Evolutionary conservation across 2,888 invertebrate genomes (phyloP), one percentile per base, ranked within the genome.

Genomic region (Metellina segmentata): DNA sequence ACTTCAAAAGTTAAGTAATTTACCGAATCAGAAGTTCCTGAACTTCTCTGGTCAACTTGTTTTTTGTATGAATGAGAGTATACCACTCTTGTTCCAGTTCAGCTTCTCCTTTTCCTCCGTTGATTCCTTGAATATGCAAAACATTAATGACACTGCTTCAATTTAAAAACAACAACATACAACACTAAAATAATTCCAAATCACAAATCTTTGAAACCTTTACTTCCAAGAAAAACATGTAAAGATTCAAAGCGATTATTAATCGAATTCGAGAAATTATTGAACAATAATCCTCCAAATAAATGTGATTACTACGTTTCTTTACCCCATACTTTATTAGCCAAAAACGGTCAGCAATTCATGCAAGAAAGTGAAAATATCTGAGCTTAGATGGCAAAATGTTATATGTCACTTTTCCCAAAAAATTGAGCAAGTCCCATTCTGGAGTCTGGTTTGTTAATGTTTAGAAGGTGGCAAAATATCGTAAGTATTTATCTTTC

Each of bases 41-140:
- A 95, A 97, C 97, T 94, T 96, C 96, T 92, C 97, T 95, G 85
- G 96, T 95, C 92, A 97, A 95, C 94, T 96, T 96, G 81, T 96
- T 97, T 94, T 97, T 96, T 94, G 97, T 97, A 92, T 97, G 95
- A 95, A 97, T 96, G 93, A 97, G 95, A 94, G 96, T 96, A 94
- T 97, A 97, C 97, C 97, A 97, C 94, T 97, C 97, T 93, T 96
- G 96, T 94, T 97, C 95, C 93, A 97, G 95, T 93, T 96, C 96
- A 4, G 96, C 95, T 94, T 97, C 97, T 91, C 96, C 96, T 93
- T 95, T 93, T 87, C 94, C 93, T 52, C 93, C 93, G 79, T 82
- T 48, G 70, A 70, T 53, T 71, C 85, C 91, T 70, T 34, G 70
- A 89, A 69, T 53, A 91, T 82, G 48, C 8, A 81, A 34, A 85